A percentile compares a stretch with the other conserved stretches of the same genome.
Evolutionary conservation across 2,113 vertebrate species (phyloP).

Genomic region (Passer montanus): DNA sequence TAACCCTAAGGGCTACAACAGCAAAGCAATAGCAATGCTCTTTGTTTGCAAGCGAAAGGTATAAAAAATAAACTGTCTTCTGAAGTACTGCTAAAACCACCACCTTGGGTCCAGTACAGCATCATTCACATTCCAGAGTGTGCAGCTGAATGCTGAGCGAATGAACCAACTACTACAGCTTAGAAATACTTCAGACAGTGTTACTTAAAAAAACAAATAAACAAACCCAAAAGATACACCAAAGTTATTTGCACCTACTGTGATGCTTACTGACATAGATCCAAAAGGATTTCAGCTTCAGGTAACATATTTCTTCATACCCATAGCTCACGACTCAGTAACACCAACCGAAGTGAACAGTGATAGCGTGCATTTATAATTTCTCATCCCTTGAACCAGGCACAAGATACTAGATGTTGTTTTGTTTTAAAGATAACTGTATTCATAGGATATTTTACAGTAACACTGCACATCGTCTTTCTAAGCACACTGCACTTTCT

Average conservation of each 20-base stretch:
- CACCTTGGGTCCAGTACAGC: neutral
- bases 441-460: neutral
- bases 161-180: neutral
- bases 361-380: neutral
- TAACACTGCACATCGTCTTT: neutral
- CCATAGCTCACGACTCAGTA: neutral
- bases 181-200: neutral
- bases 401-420: neutral
- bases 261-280: neutral
- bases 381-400: neutral
- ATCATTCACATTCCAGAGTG: neutral
- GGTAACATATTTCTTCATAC: neutral
- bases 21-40: neutral
- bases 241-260: neutral
- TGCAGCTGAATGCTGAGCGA: neutral
- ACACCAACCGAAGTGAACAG: neutral
- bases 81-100: neutral
- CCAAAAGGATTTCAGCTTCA: neutral
- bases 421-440: neutral
- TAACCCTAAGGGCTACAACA: neutral
- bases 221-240: neutral
- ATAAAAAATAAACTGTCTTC: neutral
- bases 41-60: neutral
- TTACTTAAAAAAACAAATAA: neutral
- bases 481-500: neutral